These are phyloP conservation scores for Tachysurus vachellii DNA, from an alignment of 2,113 vertebrate species.

Conservation along the genomic window DNA sequence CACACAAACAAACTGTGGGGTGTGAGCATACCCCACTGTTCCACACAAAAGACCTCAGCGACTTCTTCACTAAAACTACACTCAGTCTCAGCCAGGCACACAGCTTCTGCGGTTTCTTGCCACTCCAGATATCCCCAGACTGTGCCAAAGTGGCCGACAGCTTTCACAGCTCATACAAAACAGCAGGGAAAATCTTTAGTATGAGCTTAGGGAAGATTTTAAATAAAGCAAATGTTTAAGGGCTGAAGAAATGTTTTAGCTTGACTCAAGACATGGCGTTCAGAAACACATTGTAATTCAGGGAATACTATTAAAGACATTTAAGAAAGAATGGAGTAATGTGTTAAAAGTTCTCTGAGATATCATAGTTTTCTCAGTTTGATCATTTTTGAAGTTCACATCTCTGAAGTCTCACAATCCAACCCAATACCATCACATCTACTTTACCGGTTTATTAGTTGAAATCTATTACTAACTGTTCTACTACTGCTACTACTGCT, in stretches of 20 bases:
- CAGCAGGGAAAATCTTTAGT: neutral
- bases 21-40: slow-evolving; percentile 30
- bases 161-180: slow-evolving; percentile 24
- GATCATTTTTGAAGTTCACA: neutral
- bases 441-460: neutral
- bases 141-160: slow-evolving; percentile 14
- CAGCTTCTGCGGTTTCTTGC: slow-evolving; percentile 21
- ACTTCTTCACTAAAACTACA: slow-evolving; percentile 18
- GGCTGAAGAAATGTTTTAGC: neutral
- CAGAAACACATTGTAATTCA: slow-evolving; percentile 22
- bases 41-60: neutral
- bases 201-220: neutral
- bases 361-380: neutral
- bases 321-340: neutral
- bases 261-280: slow-evolving; percentile 7
- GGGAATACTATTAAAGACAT: neutral
- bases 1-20: slow-evolving; percentile 23
- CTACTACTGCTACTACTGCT: neutral
- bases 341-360: neutral
- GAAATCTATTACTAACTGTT: neutral
- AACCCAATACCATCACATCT: neutral
- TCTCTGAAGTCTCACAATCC: neutral
- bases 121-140: slow-evolving; percentile 20
- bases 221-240: neutral
- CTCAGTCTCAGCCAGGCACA: slow-evolving; percentile 17